Percentiles rank a stretch among this genome's conserved stretches.
Evolutionary conservation across 1,140 invertebrate genomes (phyloP).

Genomic region (Bombus ignitus): DNA sequence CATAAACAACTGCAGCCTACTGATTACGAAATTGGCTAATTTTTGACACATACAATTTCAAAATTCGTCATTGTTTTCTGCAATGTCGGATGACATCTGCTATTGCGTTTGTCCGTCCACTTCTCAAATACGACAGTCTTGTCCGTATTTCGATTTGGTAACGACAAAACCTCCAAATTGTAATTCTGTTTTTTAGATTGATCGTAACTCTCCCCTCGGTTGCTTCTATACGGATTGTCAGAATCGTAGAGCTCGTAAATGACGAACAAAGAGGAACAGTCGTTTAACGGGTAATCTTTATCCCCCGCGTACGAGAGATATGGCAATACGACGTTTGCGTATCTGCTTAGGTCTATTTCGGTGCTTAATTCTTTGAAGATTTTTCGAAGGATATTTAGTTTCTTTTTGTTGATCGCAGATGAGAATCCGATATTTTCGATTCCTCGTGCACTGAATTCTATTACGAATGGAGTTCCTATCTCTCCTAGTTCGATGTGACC

Average conservation of each 20-base stretch:
- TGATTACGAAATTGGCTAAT: too few relatives aligned
- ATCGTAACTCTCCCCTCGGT: background rate
- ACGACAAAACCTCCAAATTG: background rate
- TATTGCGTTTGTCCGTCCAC: too few relatives aligned
- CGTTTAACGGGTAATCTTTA: background rate
- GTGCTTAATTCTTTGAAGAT: background rate
- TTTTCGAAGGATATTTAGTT: background rate
- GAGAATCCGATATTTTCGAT: slow-evolving; percentile 31
- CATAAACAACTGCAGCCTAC: too few relatives aligned
- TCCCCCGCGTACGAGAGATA: background rate
- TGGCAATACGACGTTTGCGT: background rate
- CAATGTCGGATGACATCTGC: background rate
- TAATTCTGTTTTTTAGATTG: background rate
- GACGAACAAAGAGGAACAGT: background rate
- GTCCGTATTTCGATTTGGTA: background rate
- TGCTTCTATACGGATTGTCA: too few relatives aligned
- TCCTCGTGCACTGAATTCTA: slow-evolving; percentile 50
- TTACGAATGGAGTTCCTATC: slow-evolving; percentile 31
- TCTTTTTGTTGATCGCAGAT: background rate
- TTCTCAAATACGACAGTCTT: background rate
- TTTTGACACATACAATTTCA: too few relatives aligned
- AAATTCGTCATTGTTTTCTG: too few relatives aligned
- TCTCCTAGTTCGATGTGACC: background rate
- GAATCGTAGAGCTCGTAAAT: background rate
- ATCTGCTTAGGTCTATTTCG: background rate